These are phyloP conservation scores for Diaprepes abbreviatus DNA, from an alignment of 2,888 invertebrate species.

Conservation along the genomic window DNA sequence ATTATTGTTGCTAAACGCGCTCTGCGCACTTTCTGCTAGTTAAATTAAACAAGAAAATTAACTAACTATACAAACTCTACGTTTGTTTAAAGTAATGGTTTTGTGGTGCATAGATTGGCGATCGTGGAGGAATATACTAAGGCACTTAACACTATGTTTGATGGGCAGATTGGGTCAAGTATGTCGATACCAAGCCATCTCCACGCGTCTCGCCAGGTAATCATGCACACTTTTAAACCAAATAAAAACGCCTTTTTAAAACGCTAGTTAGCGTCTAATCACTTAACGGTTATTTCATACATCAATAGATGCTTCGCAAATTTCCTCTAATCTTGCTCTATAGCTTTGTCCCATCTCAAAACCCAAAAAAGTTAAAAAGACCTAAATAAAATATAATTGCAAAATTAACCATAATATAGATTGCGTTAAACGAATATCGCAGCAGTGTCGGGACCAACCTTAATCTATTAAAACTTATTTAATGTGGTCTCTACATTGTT, in stretches of 20 bases:
- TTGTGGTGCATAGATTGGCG: conserved; percentile 66
- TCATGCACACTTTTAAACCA: conserved; percentile 65
- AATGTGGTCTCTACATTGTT: conserved; percentile 54
- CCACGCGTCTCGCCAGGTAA: conserved; percentile 65
- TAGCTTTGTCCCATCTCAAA: conserved; percentile 66
- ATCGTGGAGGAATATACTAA: conserved; percentile 55
- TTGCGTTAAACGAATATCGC: conserved; percentile 56
- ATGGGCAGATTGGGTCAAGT: conserved; percentile 27
- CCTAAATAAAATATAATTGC: conserved; percentile 30
- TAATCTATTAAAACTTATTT: neutral
- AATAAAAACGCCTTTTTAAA: conserved; percentile 54
- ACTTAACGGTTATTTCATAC: conserved; percentile 42
- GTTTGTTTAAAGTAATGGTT: conserved; percentile 63
- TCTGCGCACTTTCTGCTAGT: conserved; percentile 28
- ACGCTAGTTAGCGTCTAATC: conserved; percentile 20
- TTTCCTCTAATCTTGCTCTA: conserved; percentile 65
- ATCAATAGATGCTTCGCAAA: conserved; percentile 64
- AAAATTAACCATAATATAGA: conserved; percentile 51
- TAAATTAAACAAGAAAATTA: conserved; percentile 45
- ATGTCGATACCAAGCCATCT: conserved; percentile 41
- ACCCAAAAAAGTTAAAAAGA: conserved; percentile 23
- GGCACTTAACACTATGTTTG: conserved; percentile 26
- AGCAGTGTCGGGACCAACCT: conserved; percentile 57
- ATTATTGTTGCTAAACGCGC: conserved; percentile 31
- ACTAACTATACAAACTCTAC: conserved; percentile 53